A percentile compares a stretch with the other conserved stretches of the same genome.
Conservation (phyloP, 2,888 invertebrate genomes). For the Tiliacea aurago region DNA sequence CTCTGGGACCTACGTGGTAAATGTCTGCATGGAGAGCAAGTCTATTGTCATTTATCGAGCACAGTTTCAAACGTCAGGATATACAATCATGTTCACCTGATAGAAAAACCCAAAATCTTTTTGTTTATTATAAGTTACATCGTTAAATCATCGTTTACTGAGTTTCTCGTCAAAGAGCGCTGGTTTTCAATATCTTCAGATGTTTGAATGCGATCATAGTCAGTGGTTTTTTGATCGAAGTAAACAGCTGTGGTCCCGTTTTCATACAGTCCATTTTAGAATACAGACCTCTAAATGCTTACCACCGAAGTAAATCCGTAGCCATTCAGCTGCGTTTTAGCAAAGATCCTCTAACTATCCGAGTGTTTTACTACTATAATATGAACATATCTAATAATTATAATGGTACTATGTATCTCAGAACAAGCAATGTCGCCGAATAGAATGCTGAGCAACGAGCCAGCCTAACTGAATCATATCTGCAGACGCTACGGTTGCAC, state of each 20-base stretch:
- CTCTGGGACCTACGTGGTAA: too few species aligned
- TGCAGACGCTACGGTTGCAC: constrained; percentile 11
- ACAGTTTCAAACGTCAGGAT: too few species aligned
- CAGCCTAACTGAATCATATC: constrained; percentile 20
- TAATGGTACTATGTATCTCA: background rate
- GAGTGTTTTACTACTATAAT: background rate
- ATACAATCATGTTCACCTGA: too few species aligned
- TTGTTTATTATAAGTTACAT: background rate
- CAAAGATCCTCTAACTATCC: background rate
- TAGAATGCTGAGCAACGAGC: constrained; percentile 6
- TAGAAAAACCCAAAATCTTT: background rate
- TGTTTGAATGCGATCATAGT: background rate
- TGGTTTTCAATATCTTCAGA: background rate
- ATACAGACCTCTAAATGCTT: background rate
- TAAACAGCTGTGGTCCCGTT: background rate
- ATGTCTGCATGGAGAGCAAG: too few species aligned
- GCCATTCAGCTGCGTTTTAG: background rate
- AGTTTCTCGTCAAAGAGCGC: background rate
- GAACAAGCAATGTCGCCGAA: background rate
- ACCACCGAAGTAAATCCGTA: background rate
- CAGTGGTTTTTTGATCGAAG: background rate
- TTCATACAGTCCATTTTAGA: background rate
- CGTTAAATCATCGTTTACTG: too few species aligned
- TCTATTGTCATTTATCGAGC: background rate
- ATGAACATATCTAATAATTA: background rate